A percentile compares a stretch with the other conserved stretches of the same genome.
Evolutionary conservation across 2,113 vertebrate species (phyloP).

Genomic region (Papio anubis): DNA sequence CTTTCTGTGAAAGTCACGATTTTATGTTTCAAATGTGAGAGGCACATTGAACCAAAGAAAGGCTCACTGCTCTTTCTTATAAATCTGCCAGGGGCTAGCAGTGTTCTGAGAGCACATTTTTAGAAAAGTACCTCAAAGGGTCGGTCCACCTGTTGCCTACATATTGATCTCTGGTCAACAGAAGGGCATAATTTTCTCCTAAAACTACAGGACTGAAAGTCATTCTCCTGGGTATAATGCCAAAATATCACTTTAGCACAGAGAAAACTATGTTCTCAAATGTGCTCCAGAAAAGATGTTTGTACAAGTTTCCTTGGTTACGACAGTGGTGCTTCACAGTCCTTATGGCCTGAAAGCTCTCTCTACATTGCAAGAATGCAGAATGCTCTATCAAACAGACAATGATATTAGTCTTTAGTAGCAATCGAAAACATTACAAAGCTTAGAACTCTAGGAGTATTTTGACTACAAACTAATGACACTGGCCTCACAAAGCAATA

Average conservation of each 20-base stretch:
- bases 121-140: neutral
- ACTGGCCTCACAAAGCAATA: neutral
- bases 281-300: neutral
- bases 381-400: neutral
- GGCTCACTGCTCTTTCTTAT: neutral
- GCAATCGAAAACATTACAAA: neutral
- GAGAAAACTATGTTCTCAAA: constrained; percentile 15
- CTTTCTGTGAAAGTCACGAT: constrained; percentile 5
- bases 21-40: neutral
- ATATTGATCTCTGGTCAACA: neutral
- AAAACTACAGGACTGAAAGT: neutral
- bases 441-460: neutral
- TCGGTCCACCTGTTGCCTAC: neutral
- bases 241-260: neutral
- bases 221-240: neutral
- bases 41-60: neutral
- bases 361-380: neutral
- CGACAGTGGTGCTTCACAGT: neutral
- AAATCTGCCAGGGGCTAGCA: neutral
- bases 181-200: neutral
- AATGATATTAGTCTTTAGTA: neutral
- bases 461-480: neutral
- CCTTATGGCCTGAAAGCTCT: neutral
- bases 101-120: neutral
- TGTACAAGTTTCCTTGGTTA: neutral